Base-by-base conservation (phyloP, 2,888 invertebrate species). In the Silvanus unidentatus region DNA sequence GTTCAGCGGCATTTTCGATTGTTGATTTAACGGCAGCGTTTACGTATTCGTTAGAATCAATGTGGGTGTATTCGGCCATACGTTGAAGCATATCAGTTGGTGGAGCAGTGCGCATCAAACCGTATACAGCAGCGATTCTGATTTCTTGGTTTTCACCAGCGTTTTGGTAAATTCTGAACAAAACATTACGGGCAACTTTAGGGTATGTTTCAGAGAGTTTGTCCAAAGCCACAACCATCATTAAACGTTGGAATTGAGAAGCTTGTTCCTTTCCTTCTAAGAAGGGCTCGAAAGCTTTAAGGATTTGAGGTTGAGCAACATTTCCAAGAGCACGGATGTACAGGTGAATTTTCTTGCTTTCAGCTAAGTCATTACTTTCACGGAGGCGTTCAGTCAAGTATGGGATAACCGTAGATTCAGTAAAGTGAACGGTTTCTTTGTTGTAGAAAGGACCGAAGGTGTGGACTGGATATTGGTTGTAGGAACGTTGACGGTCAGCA, bases 41-140 rank as follows among this genome's bases (percentile, higher is more conserved):
- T 1, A 87, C 84, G 36, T 84, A 77, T 40, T 76, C 69, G 62
- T 77, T 80, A 12, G 73, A 72, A 59, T 87, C 86, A 39, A 73
- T 66, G 52, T 82, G 76, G 5, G 84, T 85, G 71, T 78, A 78
- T 59, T 77, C 73, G 13, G 86, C 86, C 80, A 87, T 83, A 22
- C 78, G 74, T 69, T 82, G 81, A 60, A 86, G 77, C 77, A 85
- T 80, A 10, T 72, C 71, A 13, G 74, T 67, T 6, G 81, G 75
- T 22, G 86, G 86, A 34, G 73, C 71, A 10, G 79, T 74, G 55
- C 72, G 74, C 71, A 84, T 79, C 47, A 86, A 68, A 41, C 76
- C 73, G 44, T 75, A 75, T 0, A 82, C 78, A 37, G 86, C 82
- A 39, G 80, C 77, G 35, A 78, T 77, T 59, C 87, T 78, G 5